Conservation (phyloP, 2,113 vertebrate species). For the Myotis davidii region DNA sequence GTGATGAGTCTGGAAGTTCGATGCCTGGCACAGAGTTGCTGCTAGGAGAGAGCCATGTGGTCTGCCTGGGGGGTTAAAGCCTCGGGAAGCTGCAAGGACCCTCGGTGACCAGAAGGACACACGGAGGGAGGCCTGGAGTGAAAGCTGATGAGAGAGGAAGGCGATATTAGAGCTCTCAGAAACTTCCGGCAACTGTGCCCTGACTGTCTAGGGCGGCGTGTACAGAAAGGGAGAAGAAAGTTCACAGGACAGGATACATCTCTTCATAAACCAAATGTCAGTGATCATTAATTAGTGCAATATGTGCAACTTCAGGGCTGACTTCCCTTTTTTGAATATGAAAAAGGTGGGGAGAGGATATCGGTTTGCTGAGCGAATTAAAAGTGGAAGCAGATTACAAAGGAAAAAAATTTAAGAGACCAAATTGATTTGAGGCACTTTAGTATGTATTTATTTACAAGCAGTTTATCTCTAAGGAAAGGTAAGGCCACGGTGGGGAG, state of each 20-base stretch:
- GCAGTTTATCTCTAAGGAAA: constrained; percentile 22
- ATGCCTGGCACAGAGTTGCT: constrained; percentile 78
- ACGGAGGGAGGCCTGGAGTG: neutral
- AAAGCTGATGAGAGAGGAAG: neutral
- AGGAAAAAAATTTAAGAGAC: constrained; percentile 4
- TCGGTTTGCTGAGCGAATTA: constrained; percentile 16
- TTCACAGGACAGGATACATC: neutral
- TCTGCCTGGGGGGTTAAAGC: constrained; percentile 72
- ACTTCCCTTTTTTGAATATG: neutral
- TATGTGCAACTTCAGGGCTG: neutral
- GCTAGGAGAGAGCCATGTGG: constrained; percentile 67
- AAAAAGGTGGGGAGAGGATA: neutral
- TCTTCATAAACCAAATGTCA: neutral
- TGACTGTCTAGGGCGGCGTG: neutral
- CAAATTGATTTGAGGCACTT: neutral
- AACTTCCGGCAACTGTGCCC: neutral
- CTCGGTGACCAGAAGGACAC: neutral
- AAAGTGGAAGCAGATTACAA: constrained; percentile 48
- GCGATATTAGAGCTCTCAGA: accelerated
- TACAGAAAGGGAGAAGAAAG: neutral
- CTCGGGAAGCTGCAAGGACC: neutral
- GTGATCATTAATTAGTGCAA: neutral
- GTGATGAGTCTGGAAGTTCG: constrained; percentile 71
- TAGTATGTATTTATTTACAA: constrained; percentile 26
- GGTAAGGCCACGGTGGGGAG: neutral